Conservation (phyloP, 1,140 invertebrate species). For the Sycophaga agraensis region DNA sequence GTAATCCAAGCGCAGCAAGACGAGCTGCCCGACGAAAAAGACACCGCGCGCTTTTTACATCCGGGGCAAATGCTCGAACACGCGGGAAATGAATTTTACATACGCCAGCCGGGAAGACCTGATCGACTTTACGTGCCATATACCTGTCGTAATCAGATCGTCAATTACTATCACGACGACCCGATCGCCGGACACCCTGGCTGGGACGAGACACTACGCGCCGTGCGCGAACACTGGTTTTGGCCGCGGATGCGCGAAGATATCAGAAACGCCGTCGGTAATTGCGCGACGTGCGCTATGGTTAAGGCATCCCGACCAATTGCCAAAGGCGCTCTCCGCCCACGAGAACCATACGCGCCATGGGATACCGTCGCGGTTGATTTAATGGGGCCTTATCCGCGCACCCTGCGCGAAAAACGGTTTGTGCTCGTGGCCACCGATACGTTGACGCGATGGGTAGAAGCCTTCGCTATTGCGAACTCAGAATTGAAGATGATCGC, state of each 20-base stretch:
- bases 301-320: not conserved
- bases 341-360: not conserved
- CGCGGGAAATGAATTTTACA: too few species aligned
- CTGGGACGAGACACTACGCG: constrained; percentile 27
- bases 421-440: constrained; percentile 17
- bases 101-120: too few species aligned
- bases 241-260: too few species aligned
- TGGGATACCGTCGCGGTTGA: constrained; percentile 15
- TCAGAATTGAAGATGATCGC: not conserved
- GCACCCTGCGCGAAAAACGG: not conserved
- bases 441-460: constrained; percentile 26
- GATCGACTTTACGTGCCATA: constrained; percentile 24
- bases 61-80: too few species aligned
- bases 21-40: too few species aligned
- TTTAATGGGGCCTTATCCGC: constrained; percentile 27
- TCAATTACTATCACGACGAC: constrained; percentile 29
- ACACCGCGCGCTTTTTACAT: too few species aligned
- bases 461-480: constrained; percentile 10
- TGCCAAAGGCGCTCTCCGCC: not conserved
- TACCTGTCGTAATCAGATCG: too few species aligned
- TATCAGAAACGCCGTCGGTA: too few species aligned
- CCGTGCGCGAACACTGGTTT: constrained; percentile 14
- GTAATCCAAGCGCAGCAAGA: too few species aligned
- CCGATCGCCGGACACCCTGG: constrained; percentile 32
- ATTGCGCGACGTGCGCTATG: too few species aligned